These are phyloP conservation scores for Otocyon megalotis DNA, from an alignment of 2,113 vertebrate species.

Conservation along the genomic window DNA sequence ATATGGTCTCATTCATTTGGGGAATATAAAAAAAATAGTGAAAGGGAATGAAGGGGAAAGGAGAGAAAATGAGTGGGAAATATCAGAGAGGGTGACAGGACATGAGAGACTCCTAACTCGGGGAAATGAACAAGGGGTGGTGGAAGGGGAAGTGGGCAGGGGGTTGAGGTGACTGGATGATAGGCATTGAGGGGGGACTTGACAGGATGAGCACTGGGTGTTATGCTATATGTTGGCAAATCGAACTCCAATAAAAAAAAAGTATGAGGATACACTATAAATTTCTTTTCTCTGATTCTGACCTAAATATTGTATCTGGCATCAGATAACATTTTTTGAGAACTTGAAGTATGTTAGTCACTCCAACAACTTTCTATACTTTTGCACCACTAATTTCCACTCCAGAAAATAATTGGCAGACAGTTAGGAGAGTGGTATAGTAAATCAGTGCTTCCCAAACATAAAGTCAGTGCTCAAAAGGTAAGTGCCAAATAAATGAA, in stretches of 20 bases:
- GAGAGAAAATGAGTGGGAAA: too few relatives aligned
- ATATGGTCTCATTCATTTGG: too few relatives aligned
- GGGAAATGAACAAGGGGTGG: too few relatives aligned
- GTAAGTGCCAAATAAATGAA: not conserved
- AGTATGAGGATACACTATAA: not conserved
- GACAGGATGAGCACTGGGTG: too few relatives aligned
- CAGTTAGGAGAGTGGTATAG: not conserved
- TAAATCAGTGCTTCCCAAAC: not conserved
- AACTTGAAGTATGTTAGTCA: not conserved
- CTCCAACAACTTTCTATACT: not conserved
- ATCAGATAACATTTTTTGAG: not conserved
- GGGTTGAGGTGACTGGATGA: too few relatives aligned
- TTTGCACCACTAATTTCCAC: not conserved
- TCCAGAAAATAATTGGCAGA: not conserved
- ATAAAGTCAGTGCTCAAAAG: not conserved
- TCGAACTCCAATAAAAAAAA: not conserved
- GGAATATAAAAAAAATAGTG: too few relatives aligned
- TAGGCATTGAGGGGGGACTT: too few relatives aligned
- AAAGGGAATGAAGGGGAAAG: too few relatives aligned
- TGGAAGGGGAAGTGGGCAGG: too few relatives aligned
- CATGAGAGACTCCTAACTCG: too few relatives aligned
- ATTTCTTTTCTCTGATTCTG: not conserved
- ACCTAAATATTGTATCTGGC: not conserved
- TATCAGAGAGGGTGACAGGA: too few relatives aligned
- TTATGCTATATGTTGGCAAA: too few relatives aligned